Percentiles rank a stretch among this genome's conserved stretches.
phyloP scores from a whole-genome alignment of 92 coral and sea anemone species.

The Nematostella vectensis region DNA sequence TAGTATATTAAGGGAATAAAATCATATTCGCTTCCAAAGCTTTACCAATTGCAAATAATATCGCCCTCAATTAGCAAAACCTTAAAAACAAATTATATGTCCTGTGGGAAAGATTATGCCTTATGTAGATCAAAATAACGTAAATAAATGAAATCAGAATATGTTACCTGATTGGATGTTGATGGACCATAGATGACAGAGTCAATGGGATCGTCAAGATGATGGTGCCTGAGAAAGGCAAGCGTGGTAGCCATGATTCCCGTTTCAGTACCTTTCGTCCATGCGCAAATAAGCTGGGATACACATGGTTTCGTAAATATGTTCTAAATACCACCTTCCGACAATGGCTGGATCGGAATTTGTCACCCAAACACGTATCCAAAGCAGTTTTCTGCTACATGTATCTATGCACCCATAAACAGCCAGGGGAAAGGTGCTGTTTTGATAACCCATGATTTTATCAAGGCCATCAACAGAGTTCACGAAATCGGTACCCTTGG shows the following conservation, averaged over 20 bases:
- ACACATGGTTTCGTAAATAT: slow-evolving; percentile 10
- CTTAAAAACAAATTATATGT: too few species aligned
- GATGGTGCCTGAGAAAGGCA: slow-evolving; percentile 26
- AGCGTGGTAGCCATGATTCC: slow-evolving; percentile 35
- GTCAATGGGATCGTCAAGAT: slow-evolving; percentile 20
- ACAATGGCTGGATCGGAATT: slow-evolving; percentile 23
- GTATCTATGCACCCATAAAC: slow-evolving; percentile 31
- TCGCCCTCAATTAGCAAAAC: too few species aligned
- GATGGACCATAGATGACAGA: slow-evolving; percentile 37
- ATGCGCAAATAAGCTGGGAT: slow-evolving; percentile 12
- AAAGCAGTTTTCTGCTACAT: slow-evolving; percentile 21
- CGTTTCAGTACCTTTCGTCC: slow-evolving; percentile 33
- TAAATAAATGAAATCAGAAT: background rate
- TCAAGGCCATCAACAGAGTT: slow-evolving; percentile 34
- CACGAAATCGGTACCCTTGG: slow-evolving; percentile 31
- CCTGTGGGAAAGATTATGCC: too few species aligned
- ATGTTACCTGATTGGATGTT: slow-evolving; percentile 35
- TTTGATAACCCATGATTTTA: slow-evolving; percentile 34
- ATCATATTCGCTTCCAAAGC: too few species aligned
- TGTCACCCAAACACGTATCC: slow-evolving; percentile 22
- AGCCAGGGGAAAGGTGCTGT: slow-evolving; percentile 27
- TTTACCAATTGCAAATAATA: too few species aligned
- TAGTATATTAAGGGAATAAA: too few species aligned
- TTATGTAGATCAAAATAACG: too few species aligned
- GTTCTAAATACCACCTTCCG: slow-evolving; percentile 31